Base-by-base conservation (phyloP, 2,113 vertebrate genomes). In the Atlantisia rogersi region DNA sequence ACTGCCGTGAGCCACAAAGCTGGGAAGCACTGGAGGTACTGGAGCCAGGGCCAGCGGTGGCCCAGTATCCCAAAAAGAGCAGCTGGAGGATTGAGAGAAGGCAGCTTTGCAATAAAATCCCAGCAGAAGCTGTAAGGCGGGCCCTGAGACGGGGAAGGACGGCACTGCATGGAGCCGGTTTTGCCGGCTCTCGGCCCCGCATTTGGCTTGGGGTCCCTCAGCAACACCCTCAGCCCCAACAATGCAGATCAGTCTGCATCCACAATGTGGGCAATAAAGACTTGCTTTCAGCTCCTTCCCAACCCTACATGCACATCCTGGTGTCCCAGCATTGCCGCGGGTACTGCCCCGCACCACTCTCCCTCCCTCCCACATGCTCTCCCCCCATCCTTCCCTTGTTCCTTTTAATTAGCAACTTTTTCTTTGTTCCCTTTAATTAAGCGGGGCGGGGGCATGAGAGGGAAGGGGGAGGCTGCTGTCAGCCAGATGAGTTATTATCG, bases 381-480 rank as follows among this genome's bases (percentile, higher is more conserved):
- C 26, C 59, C 28, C 15, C 70, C 17, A 70, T 86, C 63, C 86
- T 89, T 69, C 92, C 80, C 92, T 77, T 62, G 60, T 56, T 90
- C 92, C 87, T 92, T 94, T 94, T 96, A 97, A 97, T 97, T 97
- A 97, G 87, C 58, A 96, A 95, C 87, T 93, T 88, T 67, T 81
- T 8, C 95, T 96, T 96, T 95, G 80, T 95, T 97, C 95, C 92
- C 83, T 96, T 78, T 97, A 97, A 97, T 97, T 96, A 97, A 63
- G 48, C 1, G 4, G 85, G 90, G 94, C 31, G 85, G 92, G 88
- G 81, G 90, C 77, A 83, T 88, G 67, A 39, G 37, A 87, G 84
- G 37, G 92, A 77, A 95, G 92, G 86, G 79, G 50, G 21, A 80
- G 86, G 89, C 31, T 68, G 86, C 91, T 87, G 89, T 73, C 94